Evolutionary conservation across 2,113 vertebrate genomes (phyloP), one percentile per base, ranked within the genome.

Genomic region (Amphiprion ocellaris): DNA sequence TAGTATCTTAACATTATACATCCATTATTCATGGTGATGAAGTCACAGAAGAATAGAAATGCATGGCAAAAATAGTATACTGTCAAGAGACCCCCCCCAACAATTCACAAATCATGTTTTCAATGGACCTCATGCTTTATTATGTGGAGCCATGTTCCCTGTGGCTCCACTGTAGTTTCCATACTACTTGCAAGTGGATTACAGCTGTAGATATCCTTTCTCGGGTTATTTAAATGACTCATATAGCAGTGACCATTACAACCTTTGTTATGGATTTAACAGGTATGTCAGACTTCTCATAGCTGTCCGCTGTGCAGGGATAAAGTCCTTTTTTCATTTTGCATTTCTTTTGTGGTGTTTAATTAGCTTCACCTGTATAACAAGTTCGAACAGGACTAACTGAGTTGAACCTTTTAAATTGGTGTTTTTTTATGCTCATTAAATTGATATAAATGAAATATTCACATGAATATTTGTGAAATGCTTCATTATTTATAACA

Each of bases 241-340:
- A 59, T 44, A 64, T 0, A 4, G 58, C 33, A 1, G 24, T 44
- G 50, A 67, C 30, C 55, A 3, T 47, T 23, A 41, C 0, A 61
- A 2, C 37, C 19, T 26, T 56, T 52, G 44, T 67, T 4, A 21
- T 8, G 30, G 14, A 5, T 55, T 44, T 47, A 26, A 62, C 14
- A 12, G 21, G 16, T 39, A 28, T 68, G 39, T n/a, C 44, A 2
- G 21, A 59, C 47, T 55, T n/a, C 41, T 50, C 69, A 50, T 49
- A 59, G 30, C 6, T 41, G 44, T 26, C n/a, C 30, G 9, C 14
- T 44, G 14, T 23, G 5, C 62, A 53, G 77, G 52, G 7, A 79
- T 52, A 52, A 44, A 14, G 54, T 61, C 69, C 69, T 69, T 62
- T 54, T 30, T 44, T 66, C 5, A 52, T 19, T 64, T 65, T 30